Evolutionary conservation across 2,797 vertebrate genomes (phyloP), one percentile per base, ranked within the genome.

Genomic region (Chromobotia macracanthus): DNA sequence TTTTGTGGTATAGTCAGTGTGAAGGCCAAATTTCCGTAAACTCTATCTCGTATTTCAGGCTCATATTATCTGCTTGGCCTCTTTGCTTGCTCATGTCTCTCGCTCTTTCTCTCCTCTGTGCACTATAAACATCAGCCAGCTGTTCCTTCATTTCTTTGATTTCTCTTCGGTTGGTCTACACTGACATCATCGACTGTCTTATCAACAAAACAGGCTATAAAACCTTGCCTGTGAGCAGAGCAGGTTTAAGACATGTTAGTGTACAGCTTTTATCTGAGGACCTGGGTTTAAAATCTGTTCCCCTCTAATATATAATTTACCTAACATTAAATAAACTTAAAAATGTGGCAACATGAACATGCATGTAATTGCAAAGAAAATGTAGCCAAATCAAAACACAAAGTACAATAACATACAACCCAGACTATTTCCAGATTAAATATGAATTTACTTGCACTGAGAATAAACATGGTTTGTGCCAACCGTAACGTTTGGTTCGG

Each of bases 131-230:
- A 81, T 11, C 74, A 48, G 25, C 79, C 75, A 80, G 81, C 81
- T 77, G 71, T 71, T 83, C 64, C 41, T 75, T 72, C 23, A 50
- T 76, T 48, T 16, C 13, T 79, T 80, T 71, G 38, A 81, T 78
- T 74, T 82, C 48, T 72, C 35, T 58, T 41, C 75, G 81, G 67
- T 68, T 56, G 60, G 63, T 70, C 69, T 48, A 44, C 60, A 23
- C 68, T 71, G 60, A 82, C 72, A 70, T 28, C 53, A 12, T 80
- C 80, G 68, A 80, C 83, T 82, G 83, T 84, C 80, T 85, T 81
- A 71, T 83, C 73, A 50, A 16, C 44, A 50, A 77, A 28, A 77
- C 44, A 38, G 46, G 55, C 41, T 63, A 28, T 25, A 23, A 41
- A 77, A 7, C 10, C 60, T 16, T 63, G 3, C 15, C 13, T 60